Evolutionary conservation across 2,888 invertebrate species (phyloP), one percentile per base, ranked within the genome.

Genomic region (Pegoplata infirma): DNA sequence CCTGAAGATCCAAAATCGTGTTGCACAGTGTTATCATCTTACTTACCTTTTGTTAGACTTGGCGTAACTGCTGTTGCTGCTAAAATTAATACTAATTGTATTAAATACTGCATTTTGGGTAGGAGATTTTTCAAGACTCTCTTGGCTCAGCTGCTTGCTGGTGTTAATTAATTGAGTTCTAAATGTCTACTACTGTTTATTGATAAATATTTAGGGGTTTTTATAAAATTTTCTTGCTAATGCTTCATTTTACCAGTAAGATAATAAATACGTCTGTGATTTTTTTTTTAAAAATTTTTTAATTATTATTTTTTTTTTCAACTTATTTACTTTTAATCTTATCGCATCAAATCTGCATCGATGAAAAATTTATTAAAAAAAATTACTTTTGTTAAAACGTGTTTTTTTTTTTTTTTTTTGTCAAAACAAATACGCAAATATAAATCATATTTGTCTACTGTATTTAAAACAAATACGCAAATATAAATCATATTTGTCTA

Each of bases 91-190:
- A 40, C 12, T 8, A 58, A 10, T 14, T 58, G 10, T 25, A 14
- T 14, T 53, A 53, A 55, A 5, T 53, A 46, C 14, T 61, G 53
- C 69, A 71, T 71, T 71, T 55, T 71, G 10, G 8, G 40, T 49
- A 17, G 40, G 1, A n/a, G n/a, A n/a, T n/a, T 3, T 44, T 32
- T n/a, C 4, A 19, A 58, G 55, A 10, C 4, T 51, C 23, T 16
- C 14, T 40, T 64, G 10, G 3, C 19, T n/a, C 23, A 59, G 21
- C 19, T 56, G 40, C 40, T 40, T 56, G n/a, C 28, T 8, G 28
- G 6, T 28, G 28, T 28, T 28, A 1, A 14, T 17, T 44, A 17
- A 40, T 21, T n/a, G 16, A 59, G 16, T 16, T 44, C 44, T 59
- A 19, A 16, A 44, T 16, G 23, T 12, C 10, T 44, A 59, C 59